Conservation (phyloP, 2,888 invertebrate species). For the Seladonia tumulorum region DNA sequence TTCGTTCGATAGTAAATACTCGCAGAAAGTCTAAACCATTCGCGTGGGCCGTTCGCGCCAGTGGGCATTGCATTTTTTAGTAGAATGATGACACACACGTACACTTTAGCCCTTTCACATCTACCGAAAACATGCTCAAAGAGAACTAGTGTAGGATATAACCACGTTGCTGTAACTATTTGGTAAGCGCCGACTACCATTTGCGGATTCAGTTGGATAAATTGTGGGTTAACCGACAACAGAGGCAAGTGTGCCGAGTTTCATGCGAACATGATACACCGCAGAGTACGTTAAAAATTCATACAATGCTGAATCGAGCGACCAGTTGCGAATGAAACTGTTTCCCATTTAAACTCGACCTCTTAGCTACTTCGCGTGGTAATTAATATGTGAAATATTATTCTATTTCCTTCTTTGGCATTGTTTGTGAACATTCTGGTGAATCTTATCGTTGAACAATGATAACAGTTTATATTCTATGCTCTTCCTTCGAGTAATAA, state of each 20-base stretch:
- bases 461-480: not conserved
- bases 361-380: not conserved
- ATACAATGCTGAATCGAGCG: conserved; percentile 43
- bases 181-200: conserved; percentile 38
- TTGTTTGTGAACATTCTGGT: not conserved
- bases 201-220: conserved; percentile 59
- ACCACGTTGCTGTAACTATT: conserved; percentile 31
- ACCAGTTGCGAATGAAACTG: conserved; percentile 6
- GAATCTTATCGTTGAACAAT: not conserved
- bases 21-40: no score
- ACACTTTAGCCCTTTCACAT: not conserved
- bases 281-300: conserved; percentile 50
- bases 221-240: conserved; percentile 55
- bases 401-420: not conserved
- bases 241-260: conserved; percentile 19
- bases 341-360: conserved; percentile 1
- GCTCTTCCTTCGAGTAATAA: not conserved
- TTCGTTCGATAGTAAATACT: no score
- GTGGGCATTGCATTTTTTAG: no score
- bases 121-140: conserved; percentile 32
- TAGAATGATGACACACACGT: not conserved
- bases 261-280: conserved; percentile 28
- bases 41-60: no score
- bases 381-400: not conserved
- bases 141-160: not conserved